These are phyloP conservation scores for Xestia rhomboidea DNA, from an alignment of 2,888 invertebrate genomes.

Conservation along the genomic window DNA sequence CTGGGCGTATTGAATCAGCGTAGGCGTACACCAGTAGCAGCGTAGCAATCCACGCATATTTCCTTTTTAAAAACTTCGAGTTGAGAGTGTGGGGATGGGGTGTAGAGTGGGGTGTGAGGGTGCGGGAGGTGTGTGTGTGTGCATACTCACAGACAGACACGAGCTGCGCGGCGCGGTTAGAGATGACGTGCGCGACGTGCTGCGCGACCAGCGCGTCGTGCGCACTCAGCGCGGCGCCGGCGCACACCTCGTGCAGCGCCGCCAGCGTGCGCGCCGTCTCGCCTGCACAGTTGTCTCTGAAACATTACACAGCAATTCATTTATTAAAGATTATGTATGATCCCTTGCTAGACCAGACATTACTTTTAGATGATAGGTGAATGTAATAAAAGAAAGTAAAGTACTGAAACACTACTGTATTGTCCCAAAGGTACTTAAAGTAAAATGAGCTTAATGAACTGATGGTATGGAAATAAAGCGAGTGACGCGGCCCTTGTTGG, in stretches of 20 bases:
- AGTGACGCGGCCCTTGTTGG: too few species aligned
- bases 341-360: too few species aligned
- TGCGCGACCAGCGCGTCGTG: conserved; percentile 92
- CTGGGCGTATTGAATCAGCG: neutral
- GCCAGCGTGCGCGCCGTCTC: conserved; percentile 76
- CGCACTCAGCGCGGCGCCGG: conserved; percentile 63
- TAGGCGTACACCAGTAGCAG: neutral
- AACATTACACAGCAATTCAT: neutral
- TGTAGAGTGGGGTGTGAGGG: neutral
- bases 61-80: too few species aligned
- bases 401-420: too few species aligned
- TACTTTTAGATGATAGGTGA: too few species aligned
- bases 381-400: too few species aligned
- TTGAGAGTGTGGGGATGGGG: neutral
- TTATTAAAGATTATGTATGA: neutral
- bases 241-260: conserved; percentile 75
- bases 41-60: neutral
- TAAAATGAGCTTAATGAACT: too few species aligned
- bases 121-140: neutral
- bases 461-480: too few species aligned
- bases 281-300: conserved; percentile 81
- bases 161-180: conserved; percentile 93
- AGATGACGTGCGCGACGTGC: conserved; percentile 92
- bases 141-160: conserved; percentile 92
- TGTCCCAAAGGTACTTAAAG: too few species aligned